These are phyloP conservation scores for Triplophysa tibetana DNA, from an alignment of 2,113 vertebrate species.

Conservation along the genomic window DNA sequence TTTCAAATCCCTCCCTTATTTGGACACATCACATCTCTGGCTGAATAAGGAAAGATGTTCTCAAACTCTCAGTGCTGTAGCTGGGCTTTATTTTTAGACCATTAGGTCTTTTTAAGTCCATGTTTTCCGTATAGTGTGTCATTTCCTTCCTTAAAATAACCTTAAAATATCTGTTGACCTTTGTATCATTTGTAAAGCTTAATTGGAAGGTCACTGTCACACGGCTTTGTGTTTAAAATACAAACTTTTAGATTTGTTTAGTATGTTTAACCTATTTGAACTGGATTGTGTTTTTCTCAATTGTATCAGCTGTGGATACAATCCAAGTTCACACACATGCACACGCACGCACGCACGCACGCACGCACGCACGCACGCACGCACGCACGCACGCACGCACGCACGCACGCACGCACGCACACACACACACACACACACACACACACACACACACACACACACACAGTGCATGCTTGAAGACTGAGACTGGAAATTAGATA, in stretches of 20 bases:
- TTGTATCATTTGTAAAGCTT: neutral
- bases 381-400: neutral
- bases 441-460: slow-evolving; percentile 28
- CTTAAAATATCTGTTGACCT: too few species aligned
- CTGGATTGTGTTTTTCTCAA: slow-evolving; percentile 4
- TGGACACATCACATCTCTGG: slow-evolving; percentile 30
- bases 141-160: neutral
- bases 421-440: slow-evolving; percentile 36
- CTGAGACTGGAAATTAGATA: slow-evolving; percentile 50
- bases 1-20: slow-evolving; percentile 52
- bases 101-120: neutral
- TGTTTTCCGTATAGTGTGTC: neutral
- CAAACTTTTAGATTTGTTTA: slow-evolving; percentile 10
- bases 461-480: neutral
- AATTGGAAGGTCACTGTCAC: neutral
- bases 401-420: slow-evolving; percentile 4
- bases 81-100: too few species aligned
- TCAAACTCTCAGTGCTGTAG: neutral
- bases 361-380: neutral
- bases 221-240: neutral
- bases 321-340: slow-evolving; percentile 21
- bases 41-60: neutral
- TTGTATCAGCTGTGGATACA: neutral
- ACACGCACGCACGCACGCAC: slow-evolving; percentile 29
- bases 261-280: slow-evolving; percentile 5